Percentiles rank a stretch among this genome's conserved stretches.
These are phyloP conservation scores for Sebastes iracundus DNA, from an alignment of 2,797 vertebrate genomes.

Conservation along the genomic window DNA sequence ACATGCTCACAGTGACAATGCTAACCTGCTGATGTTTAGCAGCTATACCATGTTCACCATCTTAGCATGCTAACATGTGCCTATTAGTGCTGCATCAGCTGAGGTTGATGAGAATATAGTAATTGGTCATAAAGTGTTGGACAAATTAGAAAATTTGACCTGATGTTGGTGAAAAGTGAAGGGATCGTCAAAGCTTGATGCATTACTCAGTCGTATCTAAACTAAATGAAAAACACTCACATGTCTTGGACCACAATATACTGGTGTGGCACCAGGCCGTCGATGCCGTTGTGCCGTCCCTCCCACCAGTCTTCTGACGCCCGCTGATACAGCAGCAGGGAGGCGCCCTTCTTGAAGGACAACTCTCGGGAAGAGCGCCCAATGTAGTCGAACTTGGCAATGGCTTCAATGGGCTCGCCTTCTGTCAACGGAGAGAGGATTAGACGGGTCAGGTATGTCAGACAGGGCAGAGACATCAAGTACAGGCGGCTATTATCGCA, in stretches of 20 bases:
- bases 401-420: conserved; percentile 97
- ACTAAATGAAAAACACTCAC: conserved; percentile 82
- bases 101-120: neutral
- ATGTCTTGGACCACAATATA: conserved; percentile 99
- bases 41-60: neutral
- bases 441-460: conserved; percentile 46
- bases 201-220: neutral
- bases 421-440: conserved; percentile 80
- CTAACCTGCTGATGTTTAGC: neutral
- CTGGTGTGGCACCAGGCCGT: conserved; percentile 97
- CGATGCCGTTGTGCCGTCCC: conserved; percentile 96
- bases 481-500: neutral
- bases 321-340: conserved; percentile 95
- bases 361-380: conserved; percentile 95
- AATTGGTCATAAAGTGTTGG: neutral
- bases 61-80: neutral
- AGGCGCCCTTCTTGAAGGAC: conserved; percentile 99
- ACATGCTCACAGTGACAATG: neutral
- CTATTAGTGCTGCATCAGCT: neutral
- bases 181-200: neutral
- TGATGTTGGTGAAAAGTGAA: neutral
- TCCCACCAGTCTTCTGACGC: conserved; percentile 99
- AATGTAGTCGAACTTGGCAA: conserved; percentile 97
- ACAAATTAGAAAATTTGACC: neutral
- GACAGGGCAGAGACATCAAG: conserved; percentile 3